Evolutionary conservation across 2,888 invertebrate genomes (phyloP), one percentile per base, ranked within the genome.

Genomic region (Chaitophorus viminalis): DNA sequence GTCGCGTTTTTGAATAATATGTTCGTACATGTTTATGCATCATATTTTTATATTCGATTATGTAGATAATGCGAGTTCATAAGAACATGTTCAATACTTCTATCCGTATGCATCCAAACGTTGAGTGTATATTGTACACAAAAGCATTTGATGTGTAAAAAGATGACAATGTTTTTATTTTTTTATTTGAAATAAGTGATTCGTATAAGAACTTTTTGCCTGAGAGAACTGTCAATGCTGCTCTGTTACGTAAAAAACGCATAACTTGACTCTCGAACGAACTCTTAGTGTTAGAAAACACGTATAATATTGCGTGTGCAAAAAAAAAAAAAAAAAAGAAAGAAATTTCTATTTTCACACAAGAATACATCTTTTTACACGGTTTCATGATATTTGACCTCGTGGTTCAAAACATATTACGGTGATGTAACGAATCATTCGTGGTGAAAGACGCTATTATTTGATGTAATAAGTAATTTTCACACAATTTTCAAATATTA

Each of bases 131-230:
- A 70, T 70, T 70, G n/a, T 29, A 14, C 33, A 25, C 78, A 54
- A 78, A n/a, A 78, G 78, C 33, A 14, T 60, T 60, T 78, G 78
- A 78, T 9, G 25, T 33, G 31, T 54, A 78, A 33, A 31, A 54
- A 14, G 14, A 78, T 60, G 33, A 25, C 33, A 77, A 52, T 54
- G 2, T 31, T 39, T n/a, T 46, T 76, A 46, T 46, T 52, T 77
- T 76, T 77, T 78, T 78, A 78, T 33, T 54, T 5, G 25, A 25
- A 25, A 33, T 25, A 33, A 76, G 25, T 25, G 21, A 70, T 70
- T 36, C 36, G 25, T 0, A 39, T 25, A n/a, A 54, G 52, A 52
- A 52, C 31, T 29, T 68, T 68, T 70, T 31, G 68, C n/a, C 21
- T 33, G 77, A 54, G 25, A 14, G 33, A 54, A 33, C 25, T 54